Base-by-base conservation (phyloP, 2,113 vertebrate species). In the Poeciliopsis retropinna region DNA sequence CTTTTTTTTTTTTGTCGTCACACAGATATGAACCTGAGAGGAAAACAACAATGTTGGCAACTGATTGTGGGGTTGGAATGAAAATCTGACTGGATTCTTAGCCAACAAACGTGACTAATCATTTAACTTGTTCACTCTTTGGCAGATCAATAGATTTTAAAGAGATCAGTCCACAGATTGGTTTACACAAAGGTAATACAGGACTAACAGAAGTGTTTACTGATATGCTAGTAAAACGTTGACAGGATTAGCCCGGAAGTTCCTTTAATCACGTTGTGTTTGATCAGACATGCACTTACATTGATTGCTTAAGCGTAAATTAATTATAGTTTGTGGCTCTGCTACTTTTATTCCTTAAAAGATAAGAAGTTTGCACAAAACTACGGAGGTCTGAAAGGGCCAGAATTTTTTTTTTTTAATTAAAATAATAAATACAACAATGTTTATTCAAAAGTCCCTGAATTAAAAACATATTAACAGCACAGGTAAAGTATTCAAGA, bases 41-140 rank as follows among this genome's bases (percentile, higher is more conserved):
- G 22, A 22, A 64, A 64, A 64, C 31, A 86, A 85, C 78, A 85
- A 87, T 67, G 54, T 79, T 75, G 82, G 80, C 82, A 83, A 82
- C 81, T 87, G 82, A 81, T 83, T 19, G 5, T 13, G 29, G n/a
- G 72, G 44, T 62, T 76, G 60, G 60, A 80, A 60, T 47, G 83
- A 65, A 76, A 84, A 88, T 84, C 79, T 81, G 76, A 78, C 71
- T 80, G 72, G 75, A 67, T 65, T 84, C 67, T 65, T 5, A 37
- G 34, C 77, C 75, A 85, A 87, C 76, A 80, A 80, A 80, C 76
- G 79, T 37, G 75, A 5, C 65, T 80, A 84, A 89, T 89, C 67
- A 79, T 72, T 37, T 19, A 79, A 85, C 39, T 78, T 73, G 57
- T 19, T 47, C 66, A 25, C 64, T 75, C 73, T 73, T 60, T 27